Conservation (phyloP, 2,888 invertebrate species). For the Temnothorax rugatulus region DNA sequence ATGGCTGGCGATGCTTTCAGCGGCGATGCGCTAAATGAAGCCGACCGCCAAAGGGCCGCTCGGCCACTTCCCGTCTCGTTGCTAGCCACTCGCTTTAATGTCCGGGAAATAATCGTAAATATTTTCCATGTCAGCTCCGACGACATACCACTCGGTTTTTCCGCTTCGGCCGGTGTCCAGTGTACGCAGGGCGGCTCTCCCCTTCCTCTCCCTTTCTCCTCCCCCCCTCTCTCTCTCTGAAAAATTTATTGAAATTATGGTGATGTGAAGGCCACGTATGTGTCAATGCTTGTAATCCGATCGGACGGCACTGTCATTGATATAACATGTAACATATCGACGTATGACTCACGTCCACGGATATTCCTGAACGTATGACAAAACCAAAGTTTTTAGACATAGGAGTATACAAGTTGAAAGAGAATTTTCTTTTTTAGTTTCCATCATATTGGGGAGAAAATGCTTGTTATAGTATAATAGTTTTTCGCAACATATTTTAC, state of each 20-base stretch:
- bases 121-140: conserved; percentile 67
- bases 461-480: background rate
- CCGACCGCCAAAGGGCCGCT: conserved; percentile 56
- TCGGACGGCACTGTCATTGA: conserved; percentile 48
- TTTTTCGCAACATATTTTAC: background rate
- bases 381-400: background rate
- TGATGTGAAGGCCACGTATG: background rate
- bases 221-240: conserved; percentile 32
- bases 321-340: conserved; percentile 30
- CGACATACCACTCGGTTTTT: conserved; percentile 47
- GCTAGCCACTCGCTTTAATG: conserved; percentile 66
- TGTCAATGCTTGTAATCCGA: conserved; percentile 68
- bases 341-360: conserved; percentile 34
- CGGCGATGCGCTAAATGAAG: conserved; percentile 60
- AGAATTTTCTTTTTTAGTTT: background rate
- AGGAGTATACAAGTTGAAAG: background rate
- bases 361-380: background rate
- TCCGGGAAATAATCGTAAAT: conserved; percentile 73
- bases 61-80: conserved; percentile 47
- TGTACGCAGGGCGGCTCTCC: conserved; percentile 10
- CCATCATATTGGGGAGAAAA: background rate
- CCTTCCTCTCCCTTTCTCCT: background rate
- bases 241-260: conserved; percentile 72
- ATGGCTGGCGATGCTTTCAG: conserved; percentile 35
- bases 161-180: conserved; percentile 12